Evolutionary conservation across 1,140 invertebrate species (phyloP).

Genomic region (Calephelis virginiensis): DNA sequence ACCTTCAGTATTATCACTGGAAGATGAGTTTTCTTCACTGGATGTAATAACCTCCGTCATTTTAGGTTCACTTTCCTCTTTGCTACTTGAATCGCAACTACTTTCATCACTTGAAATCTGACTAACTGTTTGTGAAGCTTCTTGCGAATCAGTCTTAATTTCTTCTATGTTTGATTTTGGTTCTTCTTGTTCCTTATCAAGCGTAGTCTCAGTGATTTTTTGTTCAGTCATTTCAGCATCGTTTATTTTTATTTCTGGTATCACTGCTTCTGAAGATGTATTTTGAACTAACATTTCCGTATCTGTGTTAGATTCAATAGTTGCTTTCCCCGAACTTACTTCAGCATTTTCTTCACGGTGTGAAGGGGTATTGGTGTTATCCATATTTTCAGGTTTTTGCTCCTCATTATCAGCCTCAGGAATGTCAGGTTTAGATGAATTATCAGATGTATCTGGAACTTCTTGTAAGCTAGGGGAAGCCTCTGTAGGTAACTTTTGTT

Average conservation of each 20-base stretch:
- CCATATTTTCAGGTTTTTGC: slow-evolving; percentile 33
- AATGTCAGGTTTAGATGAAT: slow-evolving; percentile 47
- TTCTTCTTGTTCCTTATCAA: slow-evolving; percentile 17
- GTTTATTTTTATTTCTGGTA: slow-evolving; percentile 67
- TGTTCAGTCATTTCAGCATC: slow-evolving; percentile 67
- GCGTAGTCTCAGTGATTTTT: slow-evolving; percentile 38
- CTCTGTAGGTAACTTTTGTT: slow-evolving; percentile 47
- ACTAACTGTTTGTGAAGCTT: slow-evolving; percentile 26
- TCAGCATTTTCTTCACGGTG: slow-evolving; percentile 35
- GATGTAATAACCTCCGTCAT: slow-evolving; percentile 55
- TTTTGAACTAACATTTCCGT: slow-evolving; percentile 50
- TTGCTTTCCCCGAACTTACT: slow-evolving; percentile 22
- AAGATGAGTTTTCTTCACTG: slow-evolving; percentile 70
- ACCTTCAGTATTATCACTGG: slow-evolving; percentile 70
- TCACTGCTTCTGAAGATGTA: slow-evolving; percentile 38
- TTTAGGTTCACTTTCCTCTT: slow-evolving; percentile 55
- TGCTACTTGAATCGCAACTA: slow-evolving; percentile 50
- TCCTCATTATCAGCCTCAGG: slow-evolving; percentile 32
- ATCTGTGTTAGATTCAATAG: slow-evolving; percentile 41
- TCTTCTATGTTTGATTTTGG: slow-evolving; percentile 26
- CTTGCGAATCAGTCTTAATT: slow-evolving; percentile 32
- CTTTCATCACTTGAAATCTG: slow-evolving; percentile 48
- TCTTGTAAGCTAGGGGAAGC: slow-evolving; percentile 19
- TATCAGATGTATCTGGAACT: slow-evolving; percentile 44
- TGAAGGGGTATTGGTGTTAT: slow-evolving; percentile 26